phyloP scores from a whole-genome alignment of 2,113 vertebrate species.

The Erythrolamprus reginae region DNA sequence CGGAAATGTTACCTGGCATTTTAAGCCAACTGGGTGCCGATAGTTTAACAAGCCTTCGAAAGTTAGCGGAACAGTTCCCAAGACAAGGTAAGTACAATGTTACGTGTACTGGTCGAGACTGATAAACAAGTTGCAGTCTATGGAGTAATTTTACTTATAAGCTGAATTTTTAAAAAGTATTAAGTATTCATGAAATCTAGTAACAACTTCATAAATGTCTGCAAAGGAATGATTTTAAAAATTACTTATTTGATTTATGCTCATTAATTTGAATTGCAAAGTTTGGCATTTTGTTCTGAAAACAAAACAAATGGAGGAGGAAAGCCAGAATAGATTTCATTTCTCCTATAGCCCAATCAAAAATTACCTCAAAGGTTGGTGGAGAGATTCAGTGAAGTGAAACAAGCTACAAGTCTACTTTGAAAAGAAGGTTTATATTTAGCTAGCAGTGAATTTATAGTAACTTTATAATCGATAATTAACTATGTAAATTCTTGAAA shows the following conservation, averaged over 20 bases:
- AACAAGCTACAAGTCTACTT: background rate
- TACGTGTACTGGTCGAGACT: background rate
- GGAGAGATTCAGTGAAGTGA: background rate
- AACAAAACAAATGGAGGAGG: background rate
- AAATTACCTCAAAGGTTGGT: background rate
- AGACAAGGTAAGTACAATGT: conserved; percentile 81
- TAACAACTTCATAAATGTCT: background rate
- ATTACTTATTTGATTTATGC: background rate
- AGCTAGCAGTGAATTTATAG: background rate
- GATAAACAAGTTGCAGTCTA: background rate
- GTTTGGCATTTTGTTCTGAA: background rate
- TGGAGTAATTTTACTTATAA: background rate
- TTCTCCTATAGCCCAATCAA: background rate
- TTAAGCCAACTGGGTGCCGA: conserved; percentile 97
- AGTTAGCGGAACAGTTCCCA: conserved; percentile 95
- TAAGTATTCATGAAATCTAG: background rate
- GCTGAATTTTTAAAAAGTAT: background rate
- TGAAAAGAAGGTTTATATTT: background rate
- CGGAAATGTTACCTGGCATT: conserved; percentile 98
- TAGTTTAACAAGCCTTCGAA: conserved; percentile 95
- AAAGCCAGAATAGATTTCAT: background rate
- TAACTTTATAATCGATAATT: background rate
- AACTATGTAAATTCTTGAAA: background rate
- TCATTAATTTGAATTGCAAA: background rate
- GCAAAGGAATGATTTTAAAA: background rate